Conservation (phyloP, 2,888 invertebrate species). For the Sesia bembeciformis region DNA sequence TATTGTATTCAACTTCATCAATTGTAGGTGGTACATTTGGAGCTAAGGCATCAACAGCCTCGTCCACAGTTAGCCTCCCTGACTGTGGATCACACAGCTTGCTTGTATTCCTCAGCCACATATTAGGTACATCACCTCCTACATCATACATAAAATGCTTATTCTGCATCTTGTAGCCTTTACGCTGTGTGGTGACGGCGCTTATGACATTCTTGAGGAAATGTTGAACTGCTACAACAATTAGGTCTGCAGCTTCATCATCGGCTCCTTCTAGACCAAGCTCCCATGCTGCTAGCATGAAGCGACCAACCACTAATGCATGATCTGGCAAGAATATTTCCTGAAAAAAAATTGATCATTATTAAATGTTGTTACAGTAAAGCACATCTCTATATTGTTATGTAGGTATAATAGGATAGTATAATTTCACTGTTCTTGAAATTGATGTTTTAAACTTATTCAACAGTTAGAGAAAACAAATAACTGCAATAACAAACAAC, state of each 20-base stretch:
- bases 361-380: too few relatives aligned
- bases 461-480: too few relatives aligned
- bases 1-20: conserved; percentile 84
- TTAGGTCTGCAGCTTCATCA: conserved; percentile 86
- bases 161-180: conserved; percentile 84
- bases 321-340: conserved; percentile 90
- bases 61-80: conserved; percentile 72
- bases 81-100: conserved; percentile 78
- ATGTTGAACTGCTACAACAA: conserved; percentile 84
- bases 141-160: conserved; percentile 85
- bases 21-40: conserved; percentile 81
- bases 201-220: conserved; percentile 89
- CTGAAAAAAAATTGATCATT: conserved; percentile 32
- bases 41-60: conserved; percentile 76
- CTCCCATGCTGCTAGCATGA: conserved; percentile 93
- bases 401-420: too few relatives aligned
- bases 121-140: conserved; percentile 85
- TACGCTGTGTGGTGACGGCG: conserved; percentile 85
- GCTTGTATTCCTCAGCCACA: conserved; percentile 83
- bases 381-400: too few relatives aligned
- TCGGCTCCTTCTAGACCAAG: conserved; percentile 89
- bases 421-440: too few relatives aligned
- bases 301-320: conserved; percentile 85
- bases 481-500: too few relatives aligned
- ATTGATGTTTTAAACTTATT: too few relatives aligned